Conservation (phyloP, 2,113 vertebrate species). For the Serinus canaria region DNA sequence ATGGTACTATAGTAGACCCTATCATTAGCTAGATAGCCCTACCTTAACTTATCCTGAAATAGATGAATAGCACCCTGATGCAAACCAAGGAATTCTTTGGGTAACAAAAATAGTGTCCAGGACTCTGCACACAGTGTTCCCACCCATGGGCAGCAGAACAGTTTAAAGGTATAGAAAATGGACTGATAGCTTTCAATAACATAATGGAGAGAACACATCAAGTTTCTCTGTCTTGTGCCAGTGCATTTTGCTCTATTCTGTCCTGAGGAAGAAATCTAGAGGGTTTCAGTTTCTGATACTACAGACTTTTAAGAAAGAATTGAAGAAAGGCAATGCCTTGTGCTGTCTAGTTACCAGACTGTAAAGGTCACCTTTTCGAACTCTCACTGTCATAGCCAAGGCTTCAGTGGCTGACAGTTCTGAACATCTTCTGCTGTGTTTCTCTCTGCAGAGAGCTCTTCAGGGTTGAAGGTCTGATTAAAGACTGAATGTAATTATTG, state of each 20-base stretch:
- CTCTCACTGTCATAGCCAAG: neutral
- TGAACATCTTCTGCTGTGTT: neutral
- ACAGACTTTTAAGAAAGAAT: neutral
- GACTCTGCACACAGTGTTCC: neutral
- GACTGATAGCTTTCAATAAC: neutral
- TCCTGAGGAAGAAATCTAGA: neutral
- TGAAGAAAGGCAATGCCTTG: neutral
- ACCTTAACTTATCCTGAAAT: conserved; percentile 52
- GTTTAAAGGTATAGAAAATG: neutral
- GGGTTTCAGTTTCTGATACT: neutral
- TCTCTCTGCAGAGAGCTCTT: neutral
- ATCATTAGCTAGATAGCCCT: conserved; percentile 54
- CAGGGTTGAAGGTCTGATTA: neutral
- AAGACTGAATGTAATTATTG: neutral
- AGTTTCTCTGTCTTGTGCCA: neutral
- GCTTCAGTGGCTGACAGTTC: neutral
- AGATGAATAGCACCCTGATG: conserved; percentile 21
- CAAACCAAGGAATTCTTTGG: conserved; percentile 7
- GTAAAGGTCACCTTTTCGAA: neutral
- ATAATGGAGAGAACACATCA: neutral
- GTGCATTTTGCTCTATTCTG: neutral
- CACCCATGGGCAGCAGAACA: neutral
- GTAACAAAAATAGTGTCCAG: conserved; percentile 17
- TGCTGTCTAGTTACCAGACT: neutral
- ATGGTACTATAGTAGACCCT: conserved; percentile 15